phyloP scores from a whole-genome alignment of 1,140 invertebrate species.

The Bombus impatiens region DNA sequence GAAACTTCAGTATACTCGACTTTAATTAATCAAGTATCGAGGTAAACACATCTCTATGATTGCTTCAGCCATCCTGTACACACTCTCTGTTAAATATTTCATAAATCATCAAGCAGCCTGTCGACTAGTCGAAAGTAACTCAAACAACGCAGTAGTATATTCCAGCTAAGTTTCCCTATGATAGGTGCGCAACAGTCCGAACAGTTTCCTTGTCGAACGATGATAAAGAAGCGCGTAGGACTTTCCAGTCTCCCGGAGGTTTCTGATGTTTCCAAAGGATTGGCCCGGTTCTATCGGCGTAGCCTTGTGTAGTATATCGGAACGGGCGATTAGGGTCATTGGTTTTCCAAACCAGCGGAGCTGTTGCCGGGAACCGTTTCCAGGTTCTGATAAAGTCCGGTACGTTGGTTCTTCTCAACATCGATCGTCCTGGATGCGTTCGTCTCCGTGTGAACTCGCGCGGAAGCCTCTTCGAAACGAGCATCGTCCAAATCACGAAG shows the following conservation, averaged over 20 bases:
- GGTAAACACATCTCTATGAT: neutral
- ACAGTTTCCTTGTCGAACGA: neutral
- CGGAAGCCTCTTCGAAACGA: neutral
- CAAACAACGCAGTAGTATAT: neutral
- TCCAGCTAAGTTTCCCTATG: neutral
- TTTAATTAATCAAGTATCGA: neutral
- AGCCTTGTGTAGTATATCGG: slow-evolving; percentile 18
- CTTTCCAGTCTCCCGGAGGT: neutral
- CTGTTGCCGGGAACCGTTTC: slow-evolving; percentile 44
- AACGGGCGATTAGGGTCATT: slow-evolving; percentile 62
- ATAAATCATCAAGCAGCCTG: neutral
- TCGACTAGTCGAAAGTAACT: neutral
- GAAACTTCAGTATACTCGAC: neutral
- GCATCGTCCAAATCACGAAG: neutral
- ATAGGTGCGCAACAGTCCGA: neutral
- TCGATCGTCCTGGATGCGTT: slow-evolving; percentile 43
- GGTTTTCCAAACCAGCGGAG: slow-evolving; percentile 56
- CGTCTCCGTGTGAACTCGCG: slow-evolving; percentile 15
- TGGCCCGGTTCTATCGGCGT: slow-evolving; percentile 4
- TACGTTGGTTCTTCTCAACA: neutral
- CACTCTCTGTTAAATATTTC: neutral
- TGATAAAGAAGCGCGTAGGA: neutral
- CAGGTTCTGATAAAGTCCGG: slow-evolving; percentile 38
- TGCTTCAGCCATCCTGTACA: neutral
- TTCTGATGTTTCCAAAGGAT: slow-evolving; percentile 41